Evolutionary conservation across 2,888 invertebrate species (phyloP), one percentile per base, ranked within the genome.

Genomic region (Melanophora roralis): DNA sequence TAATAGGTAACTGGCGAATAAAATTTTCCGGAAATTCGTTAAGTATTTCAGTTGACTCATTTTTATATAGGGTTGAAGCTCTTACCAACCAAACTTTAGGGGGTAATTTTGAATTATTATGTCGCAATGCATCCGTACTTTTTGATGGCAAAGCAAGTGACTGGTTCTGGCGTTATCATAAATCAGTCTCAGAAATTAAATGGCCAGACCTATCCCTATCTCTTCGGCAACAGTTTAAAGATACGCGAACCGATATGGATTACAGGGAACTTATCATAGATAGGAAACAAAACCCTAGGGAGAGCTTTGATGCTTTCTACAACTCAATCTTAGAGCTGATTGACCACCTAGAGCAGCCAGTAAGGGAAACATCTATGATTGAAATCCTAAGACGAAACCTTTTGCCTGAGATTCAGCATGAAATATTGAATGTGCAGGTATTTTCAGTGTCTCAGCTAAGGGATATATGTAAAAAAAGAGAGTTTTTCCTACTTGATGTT

Each of bases 291-390:
- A 43, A 43, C 7, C 14, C 11, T 6, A 16, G 43, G 8, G 43
- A 43, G 16, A 43, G 43, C 11, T 43, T 73, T 6, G 73, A 65
- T 40, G 16, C 16, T 6, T 65, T 73, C 12, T 57, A 71, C 27
- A 47, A 62, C 2, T 62, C 62, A 0, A 34, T 72, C 3, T 11
- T 53, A 6, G 60, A 62, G 5, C n/a, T 72, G 1, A 27, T 53
- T 7, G 62, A 53, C 12, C 38, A 53, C 21, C 23, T 72, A 11
- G 27, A 62, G 2, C 19, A 34, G 5, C 68, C 68, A 3, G 11
- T 62, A 12, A 11, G 12, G n/a, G 38, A 38, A 38, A n/a, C n/a
- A 38, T 38, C 38, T n/a, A n/a, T n/a, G n/a, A n/a, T n/a, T n/a
- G n/a, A n/a, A n/a, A n/a, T n/a, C n/a, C n/a, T n/a, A n/a, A n/a